Evolutionary conservation across 2,113 vertebrate species (phyloP), one percentile per base, ranked within the genome.

Genomic region (Pseudolaguvia tuberculata): DNA sequence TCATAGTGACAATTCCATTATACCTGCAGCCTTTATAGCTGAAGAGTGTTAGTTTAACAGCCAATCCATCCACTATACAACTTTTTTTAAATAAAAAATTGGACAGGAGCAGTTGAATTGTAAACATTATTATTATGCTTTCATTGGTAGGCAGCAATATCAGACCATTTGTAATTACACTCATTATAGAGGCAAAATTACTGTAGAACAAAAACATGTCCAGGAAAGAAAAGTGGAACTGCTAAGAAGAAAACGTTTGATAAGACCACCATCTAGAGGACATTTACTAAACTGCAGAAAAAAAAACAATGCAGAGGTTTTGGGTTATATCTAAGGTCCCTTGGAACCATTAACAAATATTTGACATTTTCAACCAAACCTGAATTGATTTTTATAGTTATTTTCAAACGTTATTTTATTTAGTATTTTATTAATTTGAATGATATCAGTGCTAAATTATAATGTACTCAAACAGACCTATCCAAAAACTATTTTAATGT

Each of bases 211-310:
- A 48, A 50, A 67, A 29, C 63, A 25, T 56, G 11, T 13, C 14
- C 51, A 25, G 20, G 10, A 29, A 45, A 20, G 53, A 47, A 67
- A 2, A 15, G 31, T 31, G 55, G 48, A 18, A 29, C 35, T 31
- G 51, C 39, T 50, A 23, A 67, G 20, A 20, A 18, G 48, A 9
- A 80, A 79, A 72, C 29, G 13, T 61, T 45, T 75, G 74, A 39
- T 25, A 4, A 79, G 35, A 76, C 31, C 78, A 10, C 85, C 87
- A 82, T 79, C 87, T 86, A 74, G 84, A 86, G 88, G 84, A 67
- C 31, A 13, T 25, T 18, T 5, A 39, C n/a, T 18, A 8, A 76
- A 51, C 25, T 58, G 42, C 18, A 18, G 5, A 13, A 48, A 31
- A 14, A 9, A 51, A 6, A 45, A 21, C 23, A n/a, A n/a, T 27